Conservation (phyloP, 2,797 vertebrate genomes). For the Eulemur coronatus region DNA sequence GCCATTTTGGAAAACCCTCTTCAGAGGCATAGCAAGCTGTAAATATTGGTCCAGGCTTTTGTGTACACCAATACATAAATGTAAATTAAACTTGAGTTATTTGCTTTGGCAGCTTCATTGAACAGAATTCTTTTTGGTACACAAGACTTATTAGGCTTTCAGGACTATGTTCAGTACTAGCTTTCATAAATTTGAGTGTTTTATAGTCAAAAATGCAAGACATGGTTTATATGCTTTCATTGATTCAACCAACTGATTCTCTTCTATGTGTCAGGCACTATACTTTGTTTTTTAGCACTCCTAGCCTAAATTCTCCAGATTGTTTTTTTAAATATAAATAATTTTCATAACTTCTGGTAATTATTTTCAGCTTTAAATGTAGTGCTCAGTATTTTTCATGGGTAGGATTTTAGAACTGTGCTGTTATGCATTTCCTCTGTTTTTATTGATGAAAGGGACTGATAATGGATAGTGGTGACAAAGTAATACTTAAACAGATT, state of each 20-base stretch:
- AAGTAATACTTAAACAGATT: conserved; percentile 36
- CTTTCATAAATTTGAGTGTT: conserved; percentile 38
- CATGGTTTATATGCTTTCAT: neutral
- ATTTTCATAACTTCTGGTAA: conserved; percentile 15
- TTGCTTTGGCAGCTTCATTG: neutral
- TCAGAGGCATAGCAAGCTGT: neutral
- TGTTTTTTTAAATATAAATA: conserved; percentile 27
- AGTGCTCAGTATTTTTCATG: conserved; percentile 1
- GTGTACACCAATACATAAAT: neutral
- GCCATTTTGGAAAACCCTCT: neutral
- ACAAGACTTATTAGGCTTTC: neutral
- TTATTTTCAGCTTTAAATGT: conserved; percentile 50
- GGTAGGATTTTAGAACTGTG: conserved; percentile 34
- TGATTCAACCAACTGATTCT: neutral
- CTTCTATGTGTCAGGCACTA: neutral
- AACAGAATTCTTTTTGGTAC: conserved; percentile 29
- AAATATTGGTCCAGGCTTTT: neutral
- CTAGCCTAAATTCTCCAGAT: neutral
- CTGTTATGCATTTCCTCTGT: conserved; percentile 20
- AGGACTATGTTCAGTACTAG: neutral
- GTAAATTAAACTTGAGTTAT: neutral
- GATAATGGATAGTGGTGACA: neutral
- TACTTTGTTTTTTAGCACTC: neutral
- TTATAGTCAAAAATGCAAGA: conserved; percentile 19
- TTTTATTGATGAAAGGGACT: conserved; percentile 37